Percentiles rank a stretch among this genome's conserved stretches.
Evolutionary conservation across 2,888 invertebrate genomes (phyloP).

Genomic region (Andrena minutula): DNA sequence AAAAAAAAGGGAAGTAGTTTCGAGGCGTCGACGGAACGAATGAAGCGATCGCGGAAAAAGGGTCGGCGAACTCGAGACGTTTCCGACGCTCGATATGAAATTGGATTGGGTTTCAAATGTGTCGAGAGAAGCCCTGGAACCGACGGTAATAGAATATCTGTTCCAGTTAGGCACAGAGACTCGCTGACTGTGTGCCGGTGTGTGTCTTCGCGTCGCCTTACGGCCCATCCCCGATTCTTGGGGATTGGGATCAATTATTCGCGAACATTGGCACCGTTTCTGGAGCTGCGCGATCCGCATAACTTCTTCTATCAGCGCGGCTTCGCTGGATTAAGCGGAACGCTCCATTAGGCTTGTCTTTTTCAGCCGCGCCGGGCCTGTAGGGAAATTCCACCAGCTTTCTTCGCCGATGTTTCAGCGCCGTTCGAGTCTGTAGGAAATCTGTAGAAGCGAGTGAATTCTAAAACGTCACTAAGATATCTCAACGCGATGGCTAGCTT

Average conservation of each 20-base stretch:
- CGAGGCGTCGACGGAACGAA: conserved; percentile 8
- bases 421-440: background rate
- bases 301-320: background rate
- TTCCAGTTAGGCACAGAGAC: conserved; percentile 65
- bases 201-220: conserved; percentile 62
- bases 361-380: background rate
- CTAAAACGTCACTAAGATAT: background rate
- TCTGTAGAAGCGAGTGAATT: background rate
- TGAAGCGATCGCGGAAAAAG: conserved; percentile 21
- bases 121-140: conserved; percentile 78
- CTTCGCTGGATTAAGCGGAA: conserved; percentile 5
- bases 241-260: conserved; percentile 65
- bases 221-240: conserved; percentile 34
- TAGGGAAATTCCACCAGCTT: background rate
- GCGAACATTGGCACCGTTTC: conserved; percentile 48
- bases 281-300: conserved; percentile 26
- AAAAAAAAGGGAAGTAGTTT: background rate
- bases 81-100: conserved; percentile 72
- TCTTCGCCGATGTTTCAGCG: background rate
- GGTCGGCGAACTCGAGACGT: conserved; percentile 63
- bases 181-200: conserved; percentile 50
- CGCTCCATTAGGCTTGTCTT: conserved; percentile 10
- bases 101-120: conserved; percentile 79
- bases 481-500: background rate
- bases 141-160: conserved; percentile 72